Base-by-base conservation (phyloP, 2,888 invertebrate species). In the Neria commutata region DNA sequence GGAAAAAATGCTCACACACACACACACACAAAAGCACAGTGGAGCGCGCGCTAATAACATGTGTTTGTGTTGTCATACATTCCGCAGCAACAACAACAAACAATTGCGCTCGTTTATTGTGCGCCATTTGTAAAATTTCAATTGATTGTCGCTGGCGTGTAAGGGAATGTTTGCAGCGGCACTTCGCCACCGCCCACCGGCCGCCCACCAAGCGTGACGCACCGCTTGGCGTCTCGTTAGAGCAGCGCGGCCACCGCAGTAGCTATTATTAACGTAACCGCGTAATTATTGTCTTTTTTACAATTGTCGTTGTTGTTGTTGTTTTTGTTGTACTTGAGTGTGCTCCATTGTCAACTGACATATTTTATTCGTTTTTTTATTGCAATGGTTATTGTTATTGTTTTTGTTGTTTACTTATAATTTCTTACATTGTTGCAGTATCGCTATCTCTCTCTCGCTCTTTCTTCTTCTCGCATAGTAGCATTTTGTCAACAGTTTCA, bases 211-310 rank as follows among this genome's bases (percentile, higher is more conserved):
- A 42, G 21, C 42, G 42, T 2, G 5, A 14, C 42, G 17, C 2
- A 42, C 21, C 42, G n/a, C n/a, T 37, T 37, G 11, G 8, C 16
- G 6, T 37, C n/a, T 8, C 16, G 4, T 21, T 42, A 19, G 4
- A n/a, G n/a, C n/a, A n/a, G n/a, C n/a, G n/a, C n/a, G n/a, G n/a
- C n/a, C n/a, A n/a, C n/a, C n/a, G n/a, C n/a, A n/a, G n/a, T n/a
- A n/a, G 17, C 23, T 60, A 56, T 60, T 24, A 60, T 60, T 60
- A 60, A 33, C 11, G 29, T 45, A 34, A 53, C 56, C 56, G 19
- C 53, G 54, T 53, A 60, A 60, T 60, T 60, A 60, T 53, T 49
- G 52, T 10, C 14, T 46, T 46, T 46, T 46, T 46, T 24, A 4
- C 10, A 17, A 46, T 42, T 46, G n/a, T n/a, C n/a, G n/a, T n/a